Percentiles rank a stretch among this genome's conserved stretches.
phyloP scores from a whole-genome alignment of 2,888 invertebrate genomes.

The Stramonita haemastoma region DNA sequence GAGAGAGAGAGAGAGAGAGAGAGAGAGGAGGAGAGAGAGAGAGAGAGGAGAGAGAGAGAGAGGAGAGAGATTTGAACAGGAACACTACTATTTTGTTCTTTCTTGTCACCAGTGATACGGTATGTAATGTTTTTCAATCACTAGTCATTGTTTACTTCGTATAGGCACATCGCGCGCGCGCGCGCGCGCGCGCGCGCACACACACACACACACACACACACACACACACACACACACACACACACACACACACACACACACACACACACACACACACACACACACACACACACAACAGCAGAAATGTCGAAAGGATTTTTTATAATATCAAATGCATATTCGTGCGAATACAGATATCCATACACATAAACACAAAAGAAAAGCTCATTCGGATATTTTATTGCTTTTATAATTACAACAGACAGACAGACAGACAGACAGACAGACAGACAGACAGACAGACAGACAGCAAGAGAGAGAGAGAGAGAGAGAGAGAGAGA shows the following conservation, averaged over 20 bases:
- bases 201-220: slow-evolving; percentile 15
- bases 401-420: background rate
- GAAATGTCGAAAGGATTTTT: background rate
- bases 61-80: too few species aligned
- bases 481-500: background rate
- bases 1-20: too few species aligned
- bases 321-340: background rate
- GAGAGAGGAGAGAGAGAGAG: too few species aligned
- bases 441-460: background rate
- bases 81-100: too few species aligned
- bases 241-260: slow-evolving; percentile 8
- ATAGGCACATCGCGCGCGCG: background rate
- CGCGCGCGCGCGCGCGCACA: background rate
- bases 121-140: too few species aligned
- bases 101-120: too few species aligned
- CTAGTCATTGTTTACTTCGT: too few species aligned
- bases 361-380: background rate
- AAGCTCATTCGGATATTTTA: background rate
- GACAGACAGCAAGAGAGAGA: slow-evolving; percentile 10
- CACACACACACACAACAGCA: background rate
- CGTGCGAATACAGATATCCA: background rate
- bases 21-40: too few species aligned
- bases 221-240: background rate
- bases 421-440: background rate
- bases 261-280: background rate